A percentile compares a stretch with the other conserved stretches of the same genome.
phyloP scores from a whole-genome alignment of 1,140 invertebrate species.

The Monochamus saltuarius region DNA sequence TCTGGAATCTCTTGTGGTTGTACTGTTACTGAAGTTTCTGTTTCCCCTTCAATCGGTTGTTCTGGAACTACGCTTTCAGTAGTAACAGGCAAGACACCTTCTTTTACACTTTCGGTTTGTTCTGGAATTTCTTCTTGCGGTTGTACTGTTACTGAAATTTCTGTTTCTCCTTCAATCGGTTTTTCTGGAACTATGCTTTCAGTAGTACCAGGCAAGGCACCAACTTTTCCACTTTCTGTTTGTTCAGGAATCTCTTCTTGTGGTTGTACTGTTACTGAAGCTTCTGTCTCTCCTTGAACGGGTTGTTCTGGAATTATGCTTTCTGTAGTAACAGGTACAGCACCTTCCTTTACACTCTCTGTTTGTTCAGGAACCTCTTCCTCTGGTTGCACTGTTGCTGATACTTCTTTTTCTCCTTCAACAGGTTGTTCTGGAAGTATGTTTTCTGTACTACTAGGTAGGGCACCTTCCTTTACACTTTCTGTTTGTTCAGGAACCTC shows the following conservation, averaged over 20 bases:
- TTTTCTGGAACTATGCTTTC: neutral
- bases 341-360: conserved; percentile 8
- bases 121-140: conserved; percentile 4
- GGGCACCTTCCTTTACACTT: conserved; percentile 15
- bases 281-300: conserved; percentile 13
- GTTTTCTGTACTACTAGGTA: neutral
- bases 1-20: neutral
- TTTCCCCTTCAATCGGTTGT: conserved; percentile 15
- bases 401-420: conserved; percentile 9
- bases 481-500: conserved; percentile 1
- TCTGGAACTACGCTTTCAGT: neutral
- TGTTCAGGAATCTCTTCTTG: conserved; percentile 20
- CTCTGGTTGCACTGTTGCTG: conserved; percentile 1
- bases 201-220: too few species aligned
- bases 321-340: neutral
- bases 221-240: conserved; percentile 16
- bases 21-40: conserved; percentile 1
- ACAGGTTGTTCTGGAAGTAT: conserved; percentile 15
- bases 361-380: conserved; percentile 2
- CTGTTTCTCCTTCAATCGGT: neutral
- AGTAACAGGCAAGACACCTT: conserved; percentile 3
- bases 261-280: conserved; percentile 6
- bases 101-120: conserved; percentile 1
- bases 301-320: neutral
- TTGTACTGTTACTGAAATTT: conserved; percentile 5